Percentiles rank a stretch among this genome's conserved stretches.
These are phyloP conservation scores for Archivesica marissinica DNA, from an alignment of 1,140 invertebrate species.

Conservation along the genomic window DNA sequence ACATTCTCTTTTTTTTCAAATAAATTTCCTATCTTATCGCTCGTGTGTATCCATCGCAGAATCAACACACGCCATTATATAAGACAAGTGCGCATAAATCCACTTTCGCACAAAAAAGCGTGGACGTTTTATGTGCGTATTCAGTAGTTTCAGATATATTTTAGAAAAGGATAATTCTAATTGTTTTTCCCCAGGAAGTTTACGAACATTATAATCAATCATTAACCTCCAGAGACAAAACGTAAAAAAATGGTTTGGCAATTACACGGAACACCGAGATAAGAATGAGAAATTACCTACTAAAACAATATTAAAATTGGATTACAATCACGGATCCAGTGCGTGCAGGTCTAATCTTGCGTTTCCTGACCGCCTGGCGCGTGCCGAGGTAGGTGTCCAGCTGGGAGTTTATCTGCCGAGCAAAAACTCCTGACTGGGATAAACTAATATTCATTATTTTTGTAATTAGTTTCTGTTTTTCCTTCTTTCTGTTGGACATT, in stretches of 20 bases:
- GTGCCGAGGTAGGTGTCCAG: conserved; percentile 10
- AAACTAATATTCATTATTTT: neutral
- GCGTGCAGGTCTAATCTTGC: conserved; percentile 22
- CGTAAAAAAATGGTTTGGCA: neutral
- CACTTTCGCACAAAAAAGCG: neutral
- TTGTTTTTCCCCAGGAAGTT: neutral
- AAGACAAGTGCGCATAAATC: neutral
- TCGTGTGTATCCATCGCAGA: conserved; percentile 12
- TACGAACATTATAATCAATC: neutral
- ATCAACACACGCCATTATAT: neutral
- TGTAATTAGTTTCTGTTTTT: neutral
- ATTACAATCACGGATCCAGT: neutral
- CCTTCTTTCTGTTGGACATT: neutral
- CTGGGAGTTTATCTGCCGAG: conserved; percentile 5
- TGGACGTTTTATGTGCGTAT: neutral
- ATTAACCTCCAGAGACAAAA: neutral
- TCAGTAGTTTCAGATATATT: neutral
- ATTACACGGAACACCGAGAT: neutral
- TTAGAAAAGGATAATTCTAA: neutral
- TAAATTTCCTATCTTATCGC: conserved; percentile 9
- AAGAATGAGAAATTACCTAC: neutral
- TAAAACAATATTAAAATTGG: conserved; percentile 7
- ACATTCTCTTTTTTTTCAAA: neutral
- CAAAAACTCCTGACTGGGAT: neutral
- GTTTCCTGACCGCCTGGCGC: conserved; percentile 34